Percentiles rank a stretch among this genome's conserved stretches.
Conservation (phyloP, 2,797 vertebrate species). For the Taeniopygia guttata region DNA sequence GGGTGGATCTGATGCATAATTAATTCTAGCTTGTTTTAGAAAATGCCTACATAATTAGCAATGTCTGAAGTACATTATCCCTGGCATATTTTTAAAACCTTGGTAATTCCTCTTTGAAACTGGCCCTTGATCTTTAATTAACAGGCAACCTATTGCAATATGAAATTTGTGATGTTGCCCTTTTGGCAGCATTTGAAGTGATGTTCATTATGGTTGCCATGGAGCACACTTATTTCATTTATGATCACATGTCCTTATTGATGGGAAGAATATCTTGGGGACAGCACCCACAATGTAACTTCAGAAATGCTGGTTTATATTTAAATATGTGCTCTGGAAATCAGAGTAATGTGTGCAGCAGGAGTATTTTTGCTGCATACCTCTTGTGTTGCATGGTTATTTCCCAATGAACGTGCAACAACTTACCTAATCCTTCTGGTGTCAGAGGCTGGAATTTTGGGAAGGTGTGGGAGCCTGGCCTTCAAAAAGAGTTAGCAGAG, state of each 20-base stretch:
- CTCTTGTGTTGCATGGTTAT: not conserved
- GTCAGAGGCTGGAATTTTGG: not conserved
- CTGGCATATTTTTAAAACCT: constrained; percentile 38
- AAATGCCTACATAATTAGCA: constrained; percentile 23
- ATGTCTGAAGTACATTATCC: constrained; percentile 19
- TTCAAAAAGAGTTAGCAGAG: not conserved
- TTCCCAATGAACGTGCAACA: not conserved
- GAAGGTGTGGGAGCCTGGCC: not conserved
- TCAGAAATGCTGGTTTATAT: not conserved
- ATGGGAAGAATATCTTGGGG: constrained; percentile 16
- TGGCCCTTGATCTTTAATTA: constrained; percentile 58
- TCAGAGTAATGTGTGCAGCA: not conserved
- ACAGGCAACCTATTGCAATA: constrained; percentile 4
- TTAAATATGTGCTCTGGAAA: not conserved
- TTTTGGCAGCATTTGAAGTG: constrained; percentile 28
- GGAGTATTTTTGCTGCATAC: not conserved
- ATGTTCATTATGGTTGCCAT: constrained; percentile 33
- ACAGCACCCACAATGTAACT: constrained; percentile 4
- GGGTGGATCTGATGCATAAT: not conserved
- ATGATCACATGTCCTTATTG: not conserved
- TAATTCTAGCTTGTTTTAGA: constrained; percentile 39
- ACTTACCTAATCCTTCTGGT: not conserved
- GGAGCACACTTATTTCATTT: not conserved
- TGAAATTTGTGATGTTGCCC: constrained; percentile 37
- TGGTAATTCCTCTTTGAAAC: constrained; percentile 35